Evolutionary conservation across 2,888 invertebrate genomes (phyloP).

Genomic region (Scaptomyza caliginosa): DNA sequence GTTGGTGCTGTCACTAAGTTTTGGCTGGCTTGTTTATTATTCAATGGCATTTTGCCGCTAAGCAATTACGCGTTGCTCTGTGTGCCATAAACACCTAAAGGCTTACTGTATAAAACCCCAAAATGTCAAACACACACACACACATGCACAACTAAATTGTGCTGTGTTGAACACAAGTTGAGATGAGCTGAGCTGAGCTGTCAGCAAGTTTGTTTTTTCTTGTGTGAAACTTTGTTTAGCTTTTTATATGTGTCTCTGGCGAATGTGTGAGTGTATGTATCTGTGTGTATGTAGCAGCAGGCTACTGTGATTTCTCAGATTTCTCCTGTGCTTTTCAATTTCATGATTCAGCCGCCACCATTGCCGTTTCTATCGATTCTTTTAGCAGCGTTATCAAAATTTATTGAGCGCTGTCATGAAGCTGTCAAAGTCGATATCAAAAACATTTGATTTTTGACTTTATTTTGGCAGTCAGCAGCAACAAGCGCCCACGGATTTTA

Average conservation of each 20-base stretch:
- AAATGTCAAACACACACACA: constrained; percentile 11
- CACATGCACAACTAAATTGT: constrained; percentile 4
- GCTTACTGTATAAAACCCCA: constrained; percentile 45
- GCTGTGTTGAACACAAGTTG: constrained; percentile 28
- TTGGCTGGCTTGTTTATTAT: constrained; percentile 61
- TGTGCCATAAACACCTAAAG: constrained; percentile 61
- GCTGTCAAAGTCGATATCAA: constrained; percentile 81
- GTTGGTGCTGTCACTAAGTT: constrained; percentile 10
- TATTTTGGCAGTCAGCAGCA: constrained; percentile 67
- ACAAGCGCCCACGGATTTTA: constrained; percentile 45
- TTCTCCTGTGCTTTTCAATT: constrained; percentile 53
- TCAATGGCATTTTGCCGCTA: constrained; percentile 61
- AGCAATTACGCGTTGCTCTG: constrained; percentile 61
- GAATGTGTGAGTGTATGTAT: constrained; percentile 1
- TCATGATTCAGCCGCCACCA: constrained; percentile 28
- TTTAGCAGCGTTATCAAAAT: constrained; percentile 75
- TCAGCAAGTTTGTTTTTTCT: constrained; percentile 53
- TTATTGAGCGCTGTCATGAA: constrained; percentile 82
- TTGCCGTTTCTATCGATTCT: constrained; percentile 29
- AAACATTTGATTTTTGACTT: constrained; percentile 81
- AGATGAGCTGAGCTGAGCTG: constrained; percentile 65
- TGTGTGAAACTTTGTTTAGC: constrained; percentile 47
- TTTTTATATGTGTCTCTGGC: constrained; percentile 53
- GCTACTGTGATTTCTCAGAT: constrained; percentile 56
- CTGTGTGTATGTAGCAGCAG: constrained; percentile 1